Base-by-base conservation (phyloP, 2,888 invertebrate species). In the Spicauda simplicius region DNA sequence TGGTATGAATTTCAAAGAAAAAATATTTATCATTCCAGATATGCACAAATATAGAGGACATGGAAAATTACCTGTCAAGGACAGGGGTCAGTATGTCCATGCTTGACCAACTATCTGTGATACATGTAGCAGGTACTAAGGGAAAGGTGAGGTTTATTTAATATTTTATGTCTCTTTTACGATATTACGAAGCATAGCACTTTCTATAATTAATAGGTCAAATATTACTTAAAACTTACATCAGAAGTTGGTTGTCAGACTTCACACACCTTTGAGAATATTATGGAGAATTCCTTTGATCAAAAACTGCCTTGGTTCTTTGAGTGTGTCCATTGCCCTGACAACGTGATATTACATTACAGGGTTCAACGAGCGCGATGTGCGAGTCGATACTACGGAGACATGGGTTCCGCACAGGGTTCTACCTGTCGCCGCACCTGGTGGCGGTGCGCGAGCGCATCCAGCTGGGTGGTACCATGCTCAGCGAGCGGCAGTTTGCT, bases 111-210 rank as follows among this genome's bases (percentile, higher is more conserved):
- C 84, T 99, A 18, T 96, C 97, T 64, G 95, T 98, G 53, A 98
- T 99, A 79, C 99, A 99, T 92, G 96, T 99, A 7, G 96, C 98
- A 69, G 99, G 99, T 11, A 99, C 99, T 0, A 99, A 99, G 91
- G 99, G 99, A 62, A 99, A 99, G 93, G 95, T 95, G 79, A 72
- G 77, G 18, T 18, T 48, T 19, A 58, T 18, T 45, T 7, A 20
- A 3, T 41, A 11, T 41, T 41, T 14, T 14, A 45, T 10, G 12
- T 1, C 45, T 45, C 1, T 45, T 45, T 33, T 10, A 10, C 8
- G 7, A 33, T 1, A 33, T 33, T 33, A 1, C 8, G 33, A 33
- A 33, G 10, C 33, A 33, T 33, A 8, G 5, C 25, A 33, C 7
- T 33, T 33, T 33, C 33, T 25, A 25, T 25, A 25, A 25, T 25